Evolutionary conservation across 2,888 invertebrate species (phyloP).

Genomic region (Lapara coniferarum): DNA sequence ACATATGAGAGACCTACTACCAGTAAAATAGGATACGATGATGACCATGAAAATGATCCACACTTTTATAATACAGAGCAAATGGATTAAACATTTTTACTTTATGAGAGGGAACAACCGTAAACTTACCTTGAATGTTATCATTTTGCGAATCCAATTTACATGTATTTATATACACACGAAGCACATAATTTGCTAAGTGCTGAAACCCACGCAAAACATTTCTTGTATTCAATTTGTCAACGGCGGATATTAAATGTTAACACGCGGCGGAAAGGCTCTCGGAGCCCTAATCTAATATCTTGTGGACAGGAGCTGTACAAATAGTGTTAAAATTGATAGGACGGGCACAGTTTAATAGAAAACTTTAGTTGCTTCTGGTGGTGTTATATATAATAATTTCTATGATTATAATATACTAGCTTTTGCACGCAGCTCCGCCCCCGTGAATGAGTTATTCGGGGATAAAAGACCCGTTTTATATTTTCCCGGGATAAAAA

Average conservation of each 20-base stretch:
- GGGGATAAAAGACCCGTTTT: too few species aligned
- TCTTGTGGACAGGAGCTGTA: neutral
- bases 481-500: too few species aligned
- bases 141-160: neutral
- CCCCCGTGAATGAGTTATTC: too few species aligned
- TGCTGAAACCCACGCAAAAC: slow-evolving; percentile 1
- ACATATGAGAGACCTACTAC: too few species aligned
- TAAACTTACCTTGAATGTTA: too few species aligned
- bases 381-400: too few species aligned
- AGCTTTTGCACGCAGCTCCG: too few species aligned
- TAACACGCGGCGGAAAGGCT: slow-evolving; percentile 35
- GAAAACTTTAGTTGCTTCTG: neutral
- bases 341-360: neutral
- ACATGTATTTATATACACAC: neutral
- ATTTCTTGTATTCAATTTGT: slow-evolving; percentile 40
- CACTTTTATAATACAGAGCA: neutral
- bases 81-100: too few species aligned
- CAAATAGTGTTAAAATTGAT: neutral
- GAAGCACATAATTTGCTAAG: slow-evolving; percentile 5
- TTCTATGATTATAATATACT: too few species aligned
- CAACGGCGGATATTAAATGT: slow-evolving; percentile 33
- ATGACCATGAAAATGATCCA: too few species aligned
- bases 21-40: too few species aligned
- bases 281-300: slow-evolving; percentile 20
- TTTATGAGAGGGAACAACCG: too few species aligned